phyloP scores from a whole-genome alignment of 2,888 invertebrate species.

The Blomia tropicalis region DNA sequence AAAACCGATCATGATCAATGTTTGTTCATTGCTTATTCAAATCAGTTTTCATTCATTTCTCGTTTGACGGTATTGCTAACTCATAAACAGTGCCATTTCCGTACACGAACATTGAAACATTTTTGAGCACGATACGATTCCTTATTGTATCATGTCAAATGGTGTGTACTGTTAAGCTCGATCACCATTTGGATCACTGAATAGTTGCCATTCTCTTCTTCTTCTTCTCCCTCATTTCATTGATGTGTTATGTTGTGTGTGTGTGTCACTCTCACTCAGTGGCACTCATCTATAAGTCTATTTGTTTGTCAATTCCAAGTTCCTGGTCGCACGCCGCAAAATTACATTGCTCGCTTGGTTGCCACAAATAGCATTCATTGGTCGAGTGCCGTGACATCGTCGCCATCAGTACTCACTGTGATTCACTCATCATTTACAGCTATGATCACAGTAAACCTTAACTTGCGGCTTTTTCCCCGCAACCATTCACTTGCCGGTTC shows the following conservation, averaged over 20 bases:
- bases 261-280: background rate
- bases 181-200: no score
- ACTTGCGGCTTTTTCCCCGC: background rate
- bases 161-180: no score
- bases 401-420: background rate
- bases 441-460: background rate
- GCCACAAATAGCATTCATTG: conserved; percentile 12
- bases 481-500: conserved; percentile 1
- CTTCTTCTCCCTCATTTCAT: no score
- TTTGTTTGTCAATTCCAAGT: background rate
- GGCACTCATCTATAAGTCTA: conserved; percentile 13
- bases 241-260: no score
- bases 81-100: no score
- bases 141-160: no score
- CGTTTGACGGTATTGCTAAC: no score
- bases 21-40: background rate
- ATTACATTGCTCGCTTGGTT: background rate
- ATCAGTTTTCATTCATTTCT: no score
- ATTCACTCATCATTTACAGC: conserved; percentile 7
- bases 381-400: background rate
- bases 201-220: no score
- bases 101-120: no score
- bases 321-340: conserved; percentile 9
- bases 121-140: no score
- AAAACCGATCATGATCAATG: background rate